These are phyloP conservation scores for Mactra quadrangularis DNA, from an alignment of 1,140 invertebrate genomes.

Conservation along the genomic window DNA sequence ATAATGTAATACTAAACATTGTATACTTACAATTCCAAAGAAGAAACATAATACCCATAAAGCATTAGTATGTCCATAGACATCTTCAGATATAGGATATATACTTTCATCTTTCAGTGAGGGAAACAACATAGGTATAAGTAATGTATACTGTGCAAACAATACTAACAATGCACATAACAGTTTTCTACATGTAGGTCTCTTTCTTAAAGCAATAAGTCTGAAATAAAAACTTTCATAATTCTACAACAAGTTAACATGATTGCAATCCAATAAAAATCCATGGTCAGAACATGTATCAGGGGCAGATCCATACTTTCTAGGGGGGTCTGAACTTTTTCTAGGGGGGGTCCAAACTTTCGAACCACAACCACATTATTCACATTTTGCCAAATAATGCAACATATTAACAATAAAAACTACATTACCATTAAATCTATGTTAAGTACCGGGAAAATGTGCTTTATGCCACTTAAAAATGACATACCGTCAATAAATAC, in stretches of 20 bases:
- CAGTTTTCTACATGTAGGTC: conserved; percentile 62
- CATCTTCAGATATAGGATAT: conserved; percentile 58
- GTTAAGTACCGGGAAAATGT: too few relatives aligned
- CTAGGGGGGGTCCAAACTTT: too few relatives aligned
- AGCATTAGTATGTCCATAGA: conserved; percentile 47
- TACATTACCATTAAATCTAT: too few relatives aligned
- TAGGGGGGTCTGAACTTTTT: too few relatives aligned
- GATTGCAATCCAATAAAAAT: not conserved
- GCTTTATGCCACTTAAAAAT: too few relatives aligned
- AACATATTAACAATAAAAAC: too few relatives aligned
- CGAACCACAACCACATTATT: too few relatives aligned
- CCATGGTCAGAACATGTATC: too few relatives aligned
- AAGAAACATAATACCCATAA: conserved; percentile 69
- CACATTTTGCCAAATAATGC: too few relatives aligned
- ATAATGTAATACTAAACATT: not conserved
- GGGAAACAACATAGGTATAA: conserved; percentile 68
- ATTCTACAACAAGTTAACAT: not conserved
- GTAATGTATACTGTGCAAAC: conserved; percentile 66
- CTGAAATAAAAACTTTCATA: conserved; percentile 46
- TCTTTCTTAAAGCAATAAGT: conserved; percentile 64
- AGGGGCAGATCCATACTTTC: too few relatives aligned
- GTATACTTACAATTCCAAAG: conserved; percentile 67
- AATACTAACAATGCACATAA: conserved; percentile 63
- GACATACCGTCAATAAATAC: too few relatives aligned
- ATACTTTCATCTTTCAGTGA: conserved; percentile 52